Percentiles rank a stretch among this genome's conserved stretches.
Evolutionary conservation across 2,113 vertebrate species (phyloP).

Genomic region (Microcebus tavaratra): DNA sequence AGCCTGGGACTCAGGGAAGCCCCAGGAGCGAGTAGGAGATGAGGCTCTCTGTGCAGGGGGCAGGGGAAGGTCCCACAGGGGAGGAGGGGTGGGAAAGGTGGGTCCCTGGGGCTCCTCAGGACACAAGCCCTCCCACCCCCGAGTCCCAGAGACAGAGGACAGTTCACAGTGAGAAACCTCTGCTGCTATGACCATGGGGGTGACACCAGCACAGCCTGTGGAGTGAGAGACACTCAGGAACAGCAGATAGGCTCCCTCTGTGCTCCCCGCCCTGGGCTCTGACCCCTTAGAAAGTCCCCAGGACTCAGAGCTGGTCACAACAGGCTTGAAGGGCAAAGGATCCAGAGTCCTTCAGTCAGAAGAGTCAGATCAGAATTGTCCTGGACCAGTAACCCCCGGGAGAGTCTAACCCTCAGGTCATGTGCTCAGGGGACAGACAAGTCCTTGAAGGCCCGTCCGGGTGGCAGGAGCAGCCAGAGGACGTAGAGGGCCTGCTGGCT

Average conservation of each 20-base stretch:
- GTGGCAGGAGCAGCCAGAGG: background rate
- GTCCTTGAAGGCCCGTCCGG: too few species aligned
- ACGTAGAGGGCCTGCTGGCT: fast-evolving
- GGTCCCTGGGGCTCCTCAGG: fast-evolving
- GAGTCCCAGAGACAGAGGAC: too few species aligned
- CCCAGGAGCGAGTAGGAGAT: too few species aligned
- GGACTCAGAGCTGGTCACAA: background rate
- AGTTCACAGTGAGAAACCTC: fast-evolving
- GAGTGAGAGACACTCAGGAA: background rate
- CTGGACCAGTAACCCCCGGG: fast-evolving
- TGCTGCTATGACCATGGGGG: fast-evolving
- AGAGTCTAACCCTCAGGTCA: background rate
- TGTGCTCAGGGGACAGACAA: background rate
- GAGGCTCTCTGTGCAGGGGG: fast-evolving
- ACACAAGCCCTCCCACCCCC: fast-evolving
- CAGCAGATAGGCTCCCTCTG: background rate
- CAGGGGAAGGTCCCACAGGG: fast-evolving
- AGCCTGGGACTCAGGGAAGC: fast-evolving
- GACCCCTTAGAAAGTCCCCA: background rate
- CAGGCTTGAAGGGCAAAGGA: background rate
- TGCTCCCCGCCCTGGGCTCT: background rate
- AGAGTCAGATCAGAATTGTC: background rate
- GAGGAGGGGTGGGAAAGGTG: fast-evolving
- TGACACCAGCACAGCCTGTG: background rate
- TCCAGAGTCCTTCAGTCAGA: background rate